Conservation (phyloP, 2,888 invertebrate genomes). For the Protodeltote pygarga region DNA sequence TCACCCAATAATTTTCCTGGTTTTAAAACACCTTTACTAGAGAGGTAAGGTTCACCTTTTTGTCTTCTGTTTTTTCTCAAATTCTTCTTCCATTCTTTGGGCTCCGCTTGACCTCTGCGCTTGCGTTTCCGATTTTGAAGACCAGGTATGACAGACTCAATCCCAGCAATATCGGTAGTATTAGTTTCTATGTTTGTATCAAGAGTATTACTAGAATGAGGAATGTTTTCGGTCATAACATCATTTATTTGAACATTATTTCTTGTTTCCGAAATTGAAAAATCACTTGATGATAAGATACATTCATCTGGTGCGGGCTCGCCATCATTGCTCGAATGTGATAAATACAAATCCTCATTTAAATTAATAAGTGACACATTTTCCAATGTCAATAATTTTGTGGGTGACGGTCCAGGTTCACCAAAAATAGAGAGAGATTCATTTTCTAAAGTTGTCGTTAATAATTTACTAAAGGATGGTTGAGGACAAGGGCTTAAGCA, state of each 20-base stretch:
- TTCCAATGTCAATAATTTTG: conserved; percentile 6
- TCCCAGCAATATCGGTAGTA: conserved; percentile 19
- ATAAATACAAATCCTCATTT: conserved; percentile 8
- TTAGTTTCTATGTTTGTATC: conserved; percentile 13
- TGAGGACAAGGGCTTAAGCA: conserved; percentile 11
- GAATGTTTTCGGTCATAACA: conserved; percentile 5
- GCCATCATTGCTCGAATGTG: conserved; percentile 7
- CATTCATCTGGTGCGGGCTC: no score
- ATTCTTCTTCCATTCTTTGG: conserved; percentile 32
- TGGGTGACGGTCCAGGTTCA: conserved; percentile 3
- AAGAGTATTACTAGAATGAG: conserved; percentile 3
- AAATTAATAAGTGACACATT: conserved; percentile 5
- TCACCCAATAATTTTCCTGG: conserved; percentile 27
- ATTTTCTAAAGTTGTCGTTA: conserved; percentile 7
- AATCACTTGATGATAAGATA: no score
- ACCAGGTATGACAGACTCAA: conserved; percentile 18
- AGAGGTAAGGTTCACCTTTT: conserved; percentile 35
- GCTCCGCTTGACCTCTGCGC: conserved; percentile 28
- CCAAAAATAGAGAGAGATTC: conserved; percentile 8
- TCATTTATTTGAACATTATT: no score
- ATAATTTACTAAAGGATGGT: conserved; percentile 5
- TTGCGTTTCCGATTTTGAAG: conserved; percentile 32
- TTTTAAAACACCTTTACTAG: conserved; percentile 24
- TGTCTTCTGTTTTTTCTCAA: conserved; percentile 29
- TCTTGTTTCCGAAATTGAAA: no score